These are phyloP conservation scores for Rhegmatorhina hoffmannsi DNA, from an alignment of 2,113 vertebrate genomes.

Conservation along the genomic window DNA sequence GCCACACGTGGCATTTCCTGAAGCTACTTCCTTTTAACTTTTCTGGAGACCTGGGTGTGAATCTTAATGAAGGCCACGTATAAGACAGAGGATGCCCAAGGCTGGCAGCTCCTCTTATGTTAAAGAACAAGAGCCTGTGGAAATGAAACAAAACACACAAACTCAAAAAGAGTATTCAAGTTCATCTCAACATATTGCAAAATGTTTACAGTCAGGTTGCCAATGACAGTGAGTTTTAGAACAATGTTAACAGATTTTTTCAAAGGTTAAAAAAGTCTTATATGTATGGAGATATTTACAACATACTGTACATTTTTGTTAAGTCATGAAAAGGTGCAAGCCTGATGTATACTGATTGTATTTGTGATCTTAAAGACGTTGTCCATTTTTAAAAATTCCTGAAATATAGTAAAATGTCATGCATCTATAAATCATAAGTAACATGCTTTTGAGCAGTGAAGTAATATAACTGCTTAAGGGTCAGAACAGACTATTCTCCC, in stretches of 20 bases:
- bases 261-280: background rate
- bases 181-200: background rate
- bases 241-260: background rate
- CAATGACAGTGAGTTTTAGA: background rate
- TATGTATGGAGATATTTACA: background rate
- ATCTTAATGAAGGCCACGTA: background rate
- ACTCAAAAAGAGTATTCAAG: background rate
- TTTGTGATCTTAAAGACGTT: background rate
- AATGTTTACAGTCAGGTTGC: background rate
- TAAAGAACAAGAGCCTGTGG: background rate
- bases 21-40: background rate
- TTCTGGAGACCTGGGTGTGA: background rate
- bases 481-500: background rate
- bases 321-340: background rate
- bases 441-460: background rate
- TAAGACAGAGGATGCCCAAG: background rate
- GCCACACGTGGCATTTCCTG: background rate
- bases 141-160: background rate
- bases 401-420: background rate
- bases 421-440: background rate
- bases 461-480: background rate
- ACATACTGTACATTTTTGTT: background rate
- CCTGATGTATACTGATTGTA: background rate
- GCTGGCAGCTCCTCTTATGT: background rate
- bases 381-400: background rate